Conservation (phyloP, 23 tunicate species). For the Oikopleura vanhoeffeni region DNA sequence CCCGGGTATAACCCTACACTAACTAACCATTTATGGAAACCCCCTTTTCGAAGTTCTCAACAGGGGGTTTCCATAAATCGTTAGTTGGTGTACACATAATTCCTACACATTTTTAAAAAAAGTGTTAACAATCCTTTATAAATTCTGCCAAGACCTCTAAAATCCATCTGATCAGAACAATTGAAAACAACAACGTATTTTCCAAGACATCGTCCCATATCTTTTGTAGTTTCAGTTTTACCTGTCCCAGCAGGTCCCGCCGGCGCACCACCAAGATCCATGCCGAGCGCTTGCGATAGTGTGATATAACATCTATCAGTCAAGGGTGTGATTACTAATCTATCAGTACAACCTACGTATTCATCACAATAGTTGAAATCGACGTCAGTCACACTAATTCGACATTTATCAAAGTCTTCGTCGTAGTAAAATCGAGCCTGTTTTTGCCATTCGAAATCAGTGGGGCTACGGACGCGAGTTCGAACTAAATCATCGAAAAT, state of each 20-base stretch:
- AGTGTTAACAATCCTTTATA: too few relatives aligned
- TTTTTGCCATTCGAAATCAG: constrained; percentile 93
- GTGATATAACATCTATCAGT: constrained; percentile 99
- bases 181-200: constrained; percentile 97
- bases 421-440: constrained; percentile 92
- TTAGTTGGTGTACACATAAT: too few relatives aligned
- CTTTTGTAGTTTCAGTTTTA: constrained; percentile 93
- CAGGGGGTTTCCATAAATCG: too few relatives aligned
- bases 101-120: too few relatives aligned
- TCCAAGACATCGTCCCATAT: constrained; percentile 98
- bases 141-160: constrained; percentile 97
- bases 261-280: constrained; percentile 99
- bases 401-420: constrained; percentile 88
- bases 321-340: constrained; percentile 94
- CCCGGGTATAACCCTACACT: neutral
- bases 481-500: constrained; percentile 95
- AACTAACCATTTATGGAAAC: too few relatives aligned
- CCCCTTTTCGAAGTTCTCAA: neutral
- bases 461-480: constrained; percentile 62
- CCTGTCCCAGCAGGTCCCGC: constrained; percentile 99
- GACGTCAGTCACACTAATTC: constrained; percentile 75
- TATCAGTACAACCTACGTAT: constrained; percentile 97
- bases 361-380: constrained; percentile 95
- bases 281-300: constrained; percentile 79
- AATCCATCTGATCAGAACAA: constrained; percentile 99